Base-by-base conservation (phyloP, 2,888 invertebrate genomes). In the Gortyna flavago region DNA sequence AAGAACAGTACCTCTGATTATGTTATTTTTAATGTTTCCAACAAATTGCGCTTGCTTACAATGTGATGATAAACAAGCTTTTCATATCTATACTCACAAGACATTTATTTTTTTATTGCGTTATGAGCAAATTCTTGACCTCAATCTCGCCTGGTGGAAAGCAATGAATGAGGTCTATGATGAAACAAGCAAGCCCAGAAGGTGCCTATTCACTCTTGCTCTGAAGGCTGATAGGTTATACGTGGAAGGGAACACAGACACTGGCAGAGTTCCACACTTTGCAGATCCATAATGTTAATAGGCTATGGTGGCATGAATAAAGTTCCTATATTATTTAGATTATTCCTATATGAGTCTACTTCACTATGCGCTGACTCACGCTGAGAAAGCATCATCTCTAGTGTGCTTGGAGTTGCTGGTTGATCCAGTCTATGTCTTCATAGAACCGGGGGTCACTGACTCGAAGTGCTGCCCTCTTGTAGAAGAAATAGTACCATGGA, bases 361-460 rank as follows among this genome's bases (percentile, higher is more conserved):
- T 64, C 11, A 32, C 11, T 72, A 54, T 59, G 72, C 25, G 35
- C 25, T 32, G 65, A 62, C 38, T 16, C 11, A 13, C 25, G 16
- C 11, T 29, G 68, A 35, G 18, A 62, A 38, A 65, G 48, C 11
- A 32, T 54, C 35, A 44, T 62, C 51, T 70, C 85, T 87, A 94
- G 67, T 88, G 93, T 13, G 98, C 84, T 71, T 90, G 93, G 82
- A 96, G 91, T 86, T 96, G 97, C 75, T 97, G 97, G 88, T 97
- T 97, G 88, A 98, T 97, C 98, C 98, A 98, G 90, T 98, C 98
- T 41, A 98, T 97, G 92, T 99, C 98, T 93, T 99, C 98, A 94
- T 99, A 99, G 93, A 98, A 98, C 84, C 98, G 97, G 29, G 99
- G 99, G 96, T 99, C 99, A 88, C 98, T 98, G 83, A 99, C 98